These are phyloP conservation scores for Bubo bubo DNA, from an alignment of 2,113 vertebrate species.

Conservation along the genomic window DNA sequence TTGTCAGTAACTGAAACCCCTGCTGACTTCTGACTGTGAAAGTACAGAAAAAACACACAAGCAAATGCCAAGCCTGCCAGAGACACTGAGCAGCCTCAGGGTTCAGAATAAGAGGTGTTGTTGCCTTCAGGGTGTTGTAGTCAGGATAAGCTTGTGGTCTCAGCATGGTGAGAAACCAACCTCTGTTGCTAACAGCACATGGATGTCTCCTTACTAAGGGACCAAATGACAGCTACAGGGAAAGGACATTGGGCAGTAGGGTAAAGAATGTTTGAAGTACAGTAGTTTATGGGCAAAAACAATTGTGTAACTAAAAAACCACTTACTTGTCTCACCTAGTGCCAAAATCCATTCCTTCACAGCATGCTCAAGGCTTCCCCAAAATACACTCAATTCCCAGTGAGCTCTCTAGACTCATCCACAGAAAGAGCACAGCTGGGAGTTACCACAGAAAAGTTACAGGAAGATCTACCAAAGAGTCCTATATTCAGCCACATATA, in stretches of 20 bases:
- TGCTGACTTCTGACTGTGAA: not conserved
- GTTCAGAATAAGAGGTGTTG: not conserved
- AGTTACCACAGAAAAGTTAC: not conserved
- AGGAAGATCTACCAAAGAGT: too few relatives aligned
- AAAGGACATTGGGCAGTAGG: not conserved
- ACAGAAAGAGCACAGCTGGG: not conserved
- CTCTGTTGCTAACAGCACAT: fast-evolving
- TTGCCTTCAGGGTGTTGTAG: not conserved
- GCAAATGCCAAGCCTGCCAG: not conserved
- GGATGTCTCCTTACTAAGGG: not conserved
- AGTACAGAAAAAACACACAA: not conserved
- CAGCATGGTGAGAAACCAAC: not conserved
- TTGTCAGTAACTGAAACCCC: slow-evolving; percentile 12
- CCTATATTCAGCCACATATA: fast-evolving
- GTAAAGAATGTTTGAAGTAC: not conserved
- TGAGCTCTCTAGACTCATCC: not conserved
- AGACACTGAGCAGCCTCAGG: not conserved
- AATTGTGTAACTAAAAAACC: not conserved
- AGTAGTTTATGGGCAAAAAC: not conserved
- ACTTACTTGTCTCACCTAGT: not conserved
- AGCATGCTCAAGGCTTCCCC: not conserved
- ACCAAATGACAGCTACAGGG: not conserved
- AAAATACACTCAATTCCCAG: not conserved
- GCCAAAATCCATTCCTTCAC: not conserved
- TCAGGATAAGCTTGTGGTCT: not conserved